Conservation (phyloP, 2,888 invertebrate genomes). For the Neoascia interrupta region DNA sequence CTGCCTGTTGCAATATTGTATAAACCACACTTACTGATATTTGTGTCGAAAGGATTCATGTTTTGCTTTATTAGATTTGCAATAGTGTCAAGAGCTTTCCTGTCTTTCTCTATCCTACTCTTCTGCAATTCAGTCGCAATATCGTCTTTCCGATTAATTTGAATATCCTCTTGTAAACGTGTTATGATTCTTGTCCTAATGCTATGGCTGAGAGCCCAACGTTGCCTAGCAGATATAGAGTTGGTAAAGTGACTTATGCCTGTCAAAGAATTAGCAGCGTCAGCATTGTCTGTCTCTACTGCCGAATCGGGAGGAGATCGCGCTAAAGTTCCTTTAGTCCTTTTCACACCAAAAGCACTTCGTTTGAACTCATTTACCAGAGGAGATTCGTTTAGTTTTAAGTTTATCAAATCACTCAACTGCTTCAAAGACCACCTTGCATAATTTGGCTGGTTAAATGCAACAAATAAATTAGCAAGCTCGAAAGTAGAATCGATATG, state of each 20-base stretch:
- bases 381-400: background rate
- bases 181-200: background rate
- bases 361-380: conserved; percentile 8
- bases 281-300: background rate
- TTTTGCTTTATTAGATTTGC: background rate
- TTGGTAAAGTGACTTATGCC: background rate
- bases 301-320: background rate
- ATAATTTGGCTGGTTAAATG: conserved; percentile 1
- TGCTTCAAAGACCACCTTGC: background rate
- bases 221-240: conserved; percentile 6
- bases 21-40: background rate
- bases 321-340: background rate
- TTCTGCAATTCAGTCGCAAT: background rate
- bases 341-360: background rate
- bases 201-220: conserved; percentile 12
- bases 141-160: background rate
- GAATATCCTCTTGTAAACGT: background rate
- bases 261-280: background rate
- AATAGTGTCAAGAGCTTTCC: background rate
- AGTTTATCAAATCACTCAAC: background rate
- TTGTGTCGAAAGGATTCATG: background rate
- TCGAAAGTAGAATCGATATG: conserved; percentile 1
- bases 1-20: background rate
- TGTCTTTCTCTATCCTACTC: too few relatives aligned
- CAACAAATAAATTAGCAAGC: background rate